These are phyloP conservation scores for Fukomys damarensis DNA, from an alignment of 2,113 vertebrate species.

Conservation along the genomic window DNA sequence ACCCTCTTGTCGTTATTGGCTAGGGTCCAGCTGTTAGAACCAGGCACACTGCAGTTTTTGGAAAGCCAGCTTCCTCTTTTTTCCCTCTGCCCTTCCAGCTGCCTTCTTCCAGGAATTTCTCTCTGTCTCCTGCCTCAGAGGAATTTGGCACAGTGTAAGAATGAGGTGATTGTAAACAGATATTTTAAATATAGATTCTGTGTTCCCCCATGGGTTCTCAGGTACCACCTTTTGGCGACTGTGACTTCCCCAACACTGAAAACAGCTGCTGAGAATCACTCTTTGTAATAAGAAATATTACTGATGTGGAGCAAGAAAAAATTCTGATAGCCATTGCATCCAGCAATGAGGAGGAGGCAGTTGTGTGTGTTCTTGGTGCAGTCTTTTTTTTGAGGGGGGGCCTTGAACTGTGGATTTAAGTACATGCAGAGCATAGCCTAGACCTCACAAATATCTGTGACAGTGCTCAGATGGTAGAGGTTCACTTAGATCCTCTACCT, in stretches of 20 bases:
- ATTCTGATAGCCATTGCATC: neutral
- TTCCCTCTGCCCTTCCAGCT: neutral
- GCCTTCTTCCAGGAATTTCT: neutral
- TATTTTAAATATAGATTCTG: slow-evolving; percentile 13
- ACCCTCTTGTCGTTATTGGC: neutral
- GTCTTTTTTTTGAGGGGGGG: neutral
- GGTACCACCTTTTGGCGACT: neutral
- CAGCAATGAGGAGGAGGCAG: neutral
- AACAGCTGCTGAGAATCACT: slow-evolving; percentile 13
- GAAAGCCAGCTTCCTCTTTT: neutral
- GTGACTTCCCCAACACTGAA: neutral
- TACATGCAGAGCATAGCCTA: neutral
- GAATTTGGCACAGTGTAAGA: neutral
- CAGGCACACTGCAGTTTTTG: neutral
- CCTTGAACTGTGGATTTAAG: neutral
- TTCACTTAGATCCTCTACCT: neutral
- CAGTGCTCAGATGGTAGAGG: neutral
- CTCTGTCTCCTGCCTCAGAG: neutral
- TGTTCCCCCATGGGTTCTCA: neutral
- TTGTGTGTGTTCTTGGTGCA: neutral
- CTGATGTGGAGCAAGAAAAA: neutral
- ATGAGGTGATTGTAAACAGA: neutral
- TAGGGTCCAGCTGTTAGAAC: neutral
- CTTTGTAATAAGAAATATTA: neutral
- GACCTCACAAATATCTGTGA: neutral